Conservation (phyloP, 2,888 invertebrate species). For the Sinhomidia bicolor region DNA sequence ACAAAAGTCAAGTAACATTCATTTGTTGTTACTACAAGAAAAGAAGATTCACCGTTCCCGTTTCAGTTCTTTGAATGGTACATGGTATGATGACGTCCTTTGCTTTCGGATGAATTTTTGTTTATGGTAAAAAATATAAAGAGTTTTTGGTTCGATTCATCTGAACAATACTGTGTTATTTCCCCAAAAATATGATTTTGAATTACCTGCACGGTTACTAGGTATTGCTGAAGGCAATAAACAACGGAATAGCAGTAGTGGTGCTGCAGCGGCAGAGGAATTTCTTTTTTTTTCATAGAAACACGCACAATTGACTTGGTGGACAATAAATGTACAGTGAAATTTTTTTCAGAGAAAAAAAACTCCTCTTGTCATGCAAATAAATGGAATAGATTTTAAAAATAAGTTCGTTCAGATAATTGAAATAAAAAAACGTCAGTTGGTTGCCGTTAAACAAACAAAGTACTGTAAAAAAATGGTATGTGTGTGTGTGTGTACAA, state of each 20-base stretch:
- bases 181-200: not conserved
- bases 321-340: not conserved
- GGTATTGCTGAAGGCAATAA: not conserved
- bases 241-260: slow-evolving; percentile 8
- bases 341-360: not conserved
- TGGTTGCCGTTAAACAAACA: not conserved
- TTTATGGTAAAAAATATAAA: not conserved
- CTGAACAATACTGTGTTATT: not conserved
- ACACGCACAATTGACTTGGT: not conserved
- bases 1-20: not conserved
- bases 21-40: not conserved
- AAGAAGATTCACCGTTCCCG: not conserved
- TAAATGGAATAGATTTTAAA: slow-evolving; percentile 32
- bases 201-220: not conserved
- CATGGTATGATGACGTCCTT: not conserved
- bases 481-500: not conserved
- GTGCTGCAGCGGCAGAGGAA: no score
- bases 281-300: not conserved
- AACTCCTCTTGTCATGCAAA: slow-evolving; percentile 37
- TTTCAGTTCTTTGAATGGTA: not conserved
- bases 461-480: not conserved
- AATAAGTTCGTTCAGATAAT: not conserved
- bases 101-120: not conserved
- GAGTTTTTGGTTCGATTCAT: not conserved
- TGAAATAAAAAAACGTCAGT: no score